Conservation (phyloP, 2,797 vertebrate genomes). For the Eptatretus atami region DNA sequence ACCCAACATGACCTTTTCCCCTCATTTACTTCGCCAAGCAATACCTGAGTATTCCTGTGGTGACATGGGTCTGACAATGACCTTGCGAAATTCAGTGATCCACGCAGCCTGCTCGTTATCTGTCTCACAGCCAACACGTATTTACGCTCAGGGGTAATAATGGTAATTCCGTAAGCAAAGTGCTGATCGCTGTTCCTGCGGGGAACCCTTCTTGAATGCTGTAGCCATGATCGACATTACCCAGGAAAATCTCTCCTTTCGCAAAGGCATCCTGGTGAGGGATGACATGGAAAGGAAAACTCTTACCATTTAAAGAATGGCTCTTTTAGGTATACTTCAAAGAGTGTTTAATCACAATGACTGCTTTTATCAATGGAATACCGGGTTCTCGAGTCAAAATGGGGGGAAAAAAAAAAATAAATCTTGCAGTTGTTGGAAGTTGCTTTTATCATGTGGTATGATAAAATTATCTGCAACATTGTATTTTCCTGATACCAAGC, state of each 20-base stretch:
- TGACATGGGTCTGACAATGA: constrained; percentile 3
- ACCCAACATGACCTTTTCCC: no score
- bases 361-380: no score
- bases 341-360: no score
- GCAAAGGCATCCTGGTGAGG: constrained; percentile 2
- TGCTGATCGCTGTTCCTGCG: not conserved
- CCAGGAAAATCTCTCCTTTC: constrained; percentile 4
- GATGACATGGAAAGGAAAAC: not conserved
- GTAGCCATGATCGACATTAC: not conserved
- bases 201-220: not conserved
- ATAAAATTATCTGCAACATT: no score
- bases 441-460: no score
- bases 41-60: constrained; percentile 1
- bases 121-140: constrained; percentile 1
- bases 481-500: no score
- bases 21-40: no score
- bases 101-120: not conserved
- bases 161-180: constrained; percentile 2
- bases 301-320: no score
- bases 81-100: constrained; percentile 1
- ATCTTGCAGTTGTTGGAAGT: no score
- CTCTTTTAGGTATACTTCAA: no score
- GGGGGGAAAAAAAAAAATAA: no score
- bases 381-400: no score
- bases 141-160: not conserved